These are phyloP conservation scores for Bombus turneri DNA, from an alignment of 1,140 invertebrate genomes.

Conservation along the genomic window DNA sequence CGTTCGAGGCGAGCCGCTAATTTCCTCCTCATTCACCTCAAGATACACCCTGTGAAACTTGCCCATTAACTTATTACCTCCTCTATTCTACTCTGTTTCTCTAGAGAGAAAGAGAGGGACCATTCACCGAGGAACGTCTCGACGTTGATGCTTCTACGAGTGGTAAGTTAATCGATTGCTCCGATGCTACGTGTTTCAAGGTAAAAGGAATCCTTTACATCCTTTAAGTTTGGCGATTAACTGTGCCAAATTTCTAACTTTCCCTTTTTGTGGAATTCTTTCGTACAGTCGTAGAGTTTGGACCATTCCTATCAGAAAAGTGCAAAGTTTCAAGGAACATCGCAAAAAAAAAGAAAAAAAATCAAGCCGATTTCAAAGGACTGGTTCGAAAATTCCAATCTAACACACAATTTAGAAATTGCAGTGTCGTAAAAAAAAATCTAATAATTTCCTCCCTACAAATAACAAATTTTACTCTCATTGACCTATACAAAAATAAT, in stretches of 20 bases:
- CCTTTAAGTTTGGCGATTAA: background rate
- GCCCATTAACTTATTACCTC: conserved; percentile 29
- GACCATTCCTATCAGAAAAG: too few species aligned
- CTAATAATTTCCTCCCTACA: too few species aligned
- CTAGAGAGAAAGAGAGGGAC: background rate
- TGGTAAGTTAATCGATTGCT: conserved; percentile 1
- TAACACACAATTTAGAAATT: too few species aligned
- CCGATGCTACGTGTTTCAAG: background rate
- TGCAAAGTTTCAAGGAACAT: too few species aligned
- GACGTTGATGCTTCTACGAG: background rate
- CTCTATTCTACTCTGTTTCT: background rate
- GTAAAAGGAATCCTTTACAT: background rate
- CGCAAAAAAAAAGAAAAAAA: too few species aligned
- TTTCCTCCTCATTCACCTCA: conserved; percentile 28
- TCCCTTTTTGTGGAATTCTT: background rate
- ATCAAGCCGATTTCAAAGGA: background rate
- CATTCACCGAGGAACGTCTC: background rate
- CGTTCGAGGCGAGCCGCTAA: conserved; percentile 37
- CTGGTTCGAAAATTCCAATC: background rate
- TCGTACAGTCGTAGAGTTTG: background rate
- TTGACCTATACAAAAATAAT: too few species aligned
- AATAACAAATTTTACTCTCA: too few species aligned
- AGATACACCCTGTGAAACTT: conserved; percentile 13
- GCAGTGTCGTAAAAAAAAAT: too few species aligned
- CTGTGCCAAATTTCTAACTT: background rate